Base-by-base conservation (phyloP, 1,140 invertebrate genomes). In the Drosophila melanogaster region DNA sequence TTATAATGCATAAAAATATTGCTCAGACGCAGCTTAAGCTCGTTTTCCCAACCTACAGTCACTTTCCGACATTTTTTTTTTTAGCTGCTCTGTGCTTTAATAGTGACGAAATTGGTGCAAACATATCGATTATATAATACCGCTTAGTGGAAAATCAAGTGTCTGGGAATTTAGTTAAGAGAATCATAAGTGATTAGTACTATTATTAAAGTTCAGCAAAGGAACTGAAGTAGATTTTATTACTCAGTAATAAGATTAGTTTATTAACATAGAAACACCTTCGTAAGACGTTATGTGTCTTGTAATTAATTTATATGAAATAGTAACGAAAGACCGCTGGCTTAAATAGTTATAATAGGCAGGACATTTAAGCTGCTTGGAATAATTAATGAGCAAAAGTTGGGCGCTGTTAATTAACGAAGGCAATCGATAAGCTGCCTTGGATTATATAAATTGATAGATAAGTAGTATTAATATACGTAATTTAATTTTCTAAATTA, bases 1-100 rank as follows among this genome's bases (percentile, higher is more conserved):
- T 54, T 65, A 56, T 60, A 49, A 69, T 76, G 38, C 53, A 54
- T 74, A 67, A 66, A 67, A 60, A 67, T 66, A 79, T 80, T 37
- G 35, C 61, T 47, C 61, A 55, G 50, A 46, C 26, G 41, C 22
- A 46, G 24, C 46, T 51, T 65, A 24, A 53, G 37, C 40, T 37
- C 7, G n/a, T 65, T 61, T 30, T 4, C 12, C 11, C 19, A 8
- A 8, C 26, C 26, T 7, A 5, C 26, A 6, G 1, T 1, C 26
- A 30, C 2, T 30, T 30, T 14, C n/a, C 15, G 19, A 5, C 22
- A 35, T 35, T 56, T 61, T 2, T 47, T 47, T 17, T 51, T 43
- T 15, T 4, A 6, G 24, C 11, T 6, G 22, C 15, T n/a, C 15
- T 19, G 22, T 3, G 11, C 19, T 22, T 65, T 44, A 22, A 59